phyloP scores from a whole-genome alignment of 2,113 vertebrate genomes.

The Empidonax alnorum region DNA sequence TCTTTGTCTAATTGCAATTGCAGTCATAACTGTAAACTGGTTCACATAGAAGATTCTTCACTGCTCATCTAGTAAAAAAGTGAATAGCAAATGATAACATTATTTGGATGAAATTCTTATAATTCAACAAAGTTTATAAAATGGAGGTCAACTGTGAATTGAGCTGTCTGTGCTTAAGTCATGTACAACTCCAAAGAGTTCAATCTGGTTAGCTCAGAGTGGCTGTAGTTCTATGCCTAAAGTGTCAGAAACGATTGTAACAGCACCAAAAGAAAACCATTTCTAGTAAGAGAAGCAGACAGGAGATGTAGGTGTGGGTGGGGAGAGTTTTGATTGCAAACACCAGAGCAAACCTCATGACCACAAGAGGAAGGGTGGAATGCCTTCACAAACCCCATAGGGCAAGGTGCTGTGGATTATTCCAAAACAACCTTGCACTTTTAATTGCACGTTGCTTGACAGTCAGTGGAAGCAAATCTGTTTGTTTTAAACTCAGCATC shows the following conservation, averaged over 20 bases:
- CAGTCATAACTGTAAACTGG: neutral
- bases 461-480: neutral
- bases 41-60: neutral
- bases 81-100: neutral
- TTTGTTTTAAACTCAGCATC: neutral
- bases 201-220: neutral
- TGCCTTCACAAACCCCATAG: neutral
- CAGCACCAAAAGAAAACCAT: neutral
- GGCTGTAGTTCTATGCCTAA: neutral
- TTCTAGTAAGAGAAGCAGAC: neutral
- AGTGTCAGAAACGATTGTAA: fast-evolving
- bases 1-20: neutral
- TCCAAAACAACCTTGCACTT: neutral
- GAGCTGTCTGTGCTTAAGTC: neutral
- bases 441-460: neutral
- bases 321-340: neutral
- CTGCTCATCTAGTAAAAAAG: neutral
- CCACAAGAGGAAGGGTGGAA: neutral
- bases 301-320: neutral
- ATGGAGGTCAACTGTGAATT: neutral
- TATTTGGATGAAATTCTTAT: neutral
- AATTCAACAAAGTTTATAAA: neutral
- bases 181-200: neutral
- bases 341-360: neutral
- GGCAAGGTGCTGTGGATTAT: neutral